Conservation (phyloP, 1,140 invertebrate genomes). For the Zophobas atratus region DNA sequence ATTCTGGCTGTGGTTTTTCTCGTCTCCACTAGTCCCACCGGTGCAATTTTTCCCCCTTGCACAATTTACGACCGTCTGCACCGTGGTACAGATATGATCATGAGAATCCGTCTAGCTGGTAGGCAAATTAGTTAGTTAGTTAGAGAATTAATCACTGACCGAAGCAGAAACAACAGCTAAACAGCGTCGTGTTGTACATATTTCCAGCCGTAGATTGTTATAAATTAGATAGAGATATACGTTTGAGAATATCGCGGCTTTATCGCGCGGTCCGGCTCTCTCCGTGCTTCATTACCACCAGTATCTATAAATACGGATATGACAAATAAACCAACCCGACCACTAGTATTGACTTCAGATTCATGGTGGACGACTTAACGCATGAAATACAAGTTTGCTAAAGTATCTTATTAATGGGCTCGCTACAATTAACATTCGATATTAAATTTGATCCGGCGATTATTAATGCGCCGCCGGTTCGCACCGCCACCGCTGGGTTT, state of each 20-base stretch:
- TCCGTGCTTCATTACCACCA: conserved; percentile 54
- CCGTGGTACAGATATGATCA: conserved; percentile 32
- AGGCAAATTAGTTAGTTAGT: conserved; percentile 48
- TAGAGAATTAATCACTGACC: conserved; percentile 47
- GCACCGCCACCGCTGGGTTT: conserved; percentile 5
- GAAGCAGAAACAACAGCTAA: conserved; percentile 48
- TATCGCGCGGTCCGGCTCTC: conserved; percentile 44
- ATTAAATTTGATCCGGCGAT: conserved; percentile 37
- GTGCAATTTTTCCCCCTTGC: conserved; percentile 8
- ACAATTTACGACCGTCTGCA: conserved; percentile 4
- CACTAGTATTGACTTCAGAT: conserved; percentile 57
- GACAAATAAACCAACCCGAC: conserved; percentile 56
- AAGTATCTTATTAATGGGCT: conserved; percentile 46
- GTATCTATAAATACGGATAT: conserved; percentile 57
- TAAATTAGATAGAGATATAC: conserved; percentile 54
- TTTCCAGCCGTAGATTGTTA: conserved; percentile 54
- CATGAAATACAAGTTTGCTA: conserved; percentile 54
- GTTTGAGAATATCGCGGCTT: conserved; percentile 46
- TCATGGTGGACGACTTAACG: conserved; percentile 54
- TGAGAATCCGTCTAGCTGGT: conserved; percentile 41
- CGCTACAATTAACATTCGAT: conserved; percentile 35
- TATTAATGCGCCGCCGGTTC: conserved; percentile 16
- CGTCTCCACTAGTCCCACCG: too few relatives aligned
- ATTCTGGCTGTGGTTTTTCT: too few relatives aligned
- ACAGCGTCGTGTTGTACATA: conserved; percentile 51